A percentile compares a stretch with the other conserved stretches of the same genome.
These are phyloP conservation scores for Philereme vetulata DNA, from an alignment of 2,888 invertebrate genomes.

Conservation along the genomic window DNA sequence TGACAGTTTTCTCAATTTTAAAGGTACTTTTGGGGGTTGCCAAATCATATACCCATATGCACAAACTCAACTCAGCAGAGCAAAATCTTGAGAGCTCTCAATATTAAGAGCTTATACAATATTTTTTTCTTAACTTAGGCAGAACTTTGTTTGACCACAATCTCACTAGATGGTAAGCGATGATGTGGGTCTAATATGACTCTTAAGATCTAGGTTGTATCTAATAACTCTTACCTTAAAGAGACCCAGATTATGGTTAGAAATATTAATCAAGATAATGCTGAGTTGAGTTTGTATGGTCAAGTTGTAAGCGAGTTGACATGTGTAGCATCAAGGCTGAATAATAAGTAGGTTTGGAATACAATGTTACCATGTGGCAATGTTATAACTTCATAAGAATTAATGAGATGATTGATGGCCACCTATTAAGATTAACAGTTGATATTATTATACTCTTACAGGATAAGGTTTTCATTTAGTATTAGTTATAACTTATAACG, in stretches of 20 bases:
- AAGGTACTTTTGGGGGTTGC: neutral
- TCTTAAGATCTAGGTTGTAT: neutral
- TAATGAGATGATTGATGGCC: too few species aligned
- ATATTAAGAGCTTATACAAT: neutral
- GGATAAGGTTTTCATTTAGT: too few species aligned
- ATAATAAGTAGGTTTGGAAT: conserved; percentile 40
- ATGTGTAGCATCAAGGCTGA: conserved; percentile 60
- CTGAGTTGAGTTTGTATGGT: too few species aligned
- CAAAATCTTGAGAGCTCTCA: neutral
- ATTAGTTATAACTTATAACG: too few species aligned
- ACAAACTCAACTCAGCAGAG: neutral
- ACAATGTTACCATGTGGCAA: conserved; percentile 14
- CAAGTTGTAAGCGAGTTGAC: conserved; percentile 42
- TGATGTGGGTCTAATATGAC: neutral
- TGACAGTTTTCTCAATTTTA: neutral
- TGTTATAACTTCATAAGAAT: neutral
- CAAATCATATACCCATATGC: neutral
- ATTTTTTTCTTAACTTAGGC: too few species aligned
- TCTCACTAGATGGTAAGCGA: too few species aligned
- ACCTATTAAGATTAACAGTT: too few species aligned
- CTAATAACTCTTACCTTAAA: too few species aligned
- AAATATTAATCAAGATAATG: too few species aligned
- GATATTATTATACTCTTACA: too few species aligned
- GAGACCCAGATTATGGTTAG: too few species aligned
- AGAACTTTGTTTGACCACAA: too few species aligned